Evolutionary conservation across 2,888 invertebrate genomes (phyloP), one percentile per base, ranked within the genome.

Genomic region (Xestia c-nigrum): DNA sequence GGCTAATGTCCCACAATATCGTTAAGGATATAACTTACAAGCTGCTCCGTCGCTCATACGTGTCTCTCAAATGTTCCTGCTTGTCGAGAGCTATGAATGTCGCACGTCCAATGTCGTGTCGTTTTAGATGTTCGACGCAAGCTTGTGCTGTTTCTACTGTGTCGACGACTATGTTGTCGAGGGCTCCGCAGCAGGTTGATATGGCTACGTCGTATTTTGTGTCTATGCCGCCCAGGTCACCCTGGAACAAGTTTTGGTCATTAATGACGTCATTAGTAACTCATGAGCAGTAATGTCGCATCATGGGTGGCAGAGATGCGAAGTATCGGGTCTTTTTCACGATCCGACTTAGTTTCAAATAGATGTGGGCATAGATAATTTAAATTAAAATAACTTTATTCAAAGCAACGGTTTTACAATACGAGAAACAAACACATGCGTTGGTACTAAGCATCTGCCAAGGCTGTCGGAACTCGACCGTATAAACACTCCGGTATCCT

Each of bases 221-320:
- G 92, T 99, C 99, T 85, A 99, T 99, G 0, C 98, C 99, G 19
- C 99, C 99, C 52, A 99, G 97, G 93, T 99, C 99, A 12, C 99
- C 99, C 99, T 99, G 90, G 19, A 24, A 72, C 1, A 59, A 55
- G 14, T n/a, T 46, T 59, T 14, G n/a, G 16, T 19, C 14, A 12
- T 55, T 12, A n/a, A 12, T 55, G 12, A 55, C 5, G n/a, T 55
- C 55, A 10, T n/a, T 52, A 52, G 52, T 50, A 19, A 50, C n/a
- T 52, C 46, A 46, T 46, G 12, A 12, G 10, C 12, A 43, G 46
- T 46, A 46, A 46, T 43, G n/a, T n/a, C n/a, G n/a, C n/a, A n/a
- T n/a, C n/a, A n/a, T n/a, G n/a, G n/a, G n/a, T n/a, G n/a, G n/a
- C n/a, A n/a, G n/a, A n/a, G n/a, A n/a, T n/a, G n/a, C n/a, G n/a